Evolutionary conservation across 2,797 vertebrate species (phyloP).

Genomic region (Spinus pinus): DNA sequence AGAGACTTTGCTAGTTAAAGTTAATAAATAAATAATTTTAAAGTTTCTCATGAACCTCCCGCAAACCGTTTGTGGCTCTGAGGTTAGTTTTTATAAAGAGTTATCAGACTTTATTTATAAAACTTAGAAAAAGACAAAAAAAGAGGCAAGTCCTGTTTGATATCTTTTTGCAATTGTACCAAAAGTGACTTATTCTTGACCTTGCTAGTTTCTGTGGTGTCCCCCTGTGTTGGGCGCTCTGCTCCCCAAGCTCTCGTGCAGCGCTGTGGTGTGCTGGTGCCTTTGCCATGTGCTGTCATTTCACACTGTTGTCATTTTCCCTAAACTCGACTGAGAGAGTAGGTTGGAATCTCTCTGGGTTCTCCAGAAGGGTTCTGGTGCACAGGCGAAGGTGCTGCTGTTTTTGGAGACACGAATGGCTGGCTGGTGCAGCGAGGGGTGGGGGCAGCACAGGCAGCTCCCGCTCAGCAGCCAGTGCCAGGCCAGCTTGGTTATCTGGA

Average conservation of each 20-base stretch:
- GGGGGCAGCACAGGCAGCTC: background rate
- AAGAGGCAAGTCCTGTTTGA: constrained; percentile 85
- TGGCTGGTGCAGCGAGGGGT: background rate
- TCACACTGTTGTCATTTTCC: constrained; percentile 18
- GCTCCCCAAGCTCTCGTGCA: constrained; percentile 74
- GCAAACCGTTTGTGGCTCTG: constrained; percentile 87
- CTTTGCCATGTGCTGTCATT: constrained; percentile 67
- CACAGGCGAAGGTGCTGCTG: background rate
- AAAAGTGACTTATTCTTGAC: constrained; percentile 98
- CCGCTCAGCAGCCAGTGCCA: background rate
- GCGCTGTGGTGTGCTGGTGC: constrained; percentile 87
- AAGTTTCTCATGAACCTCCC: constrained; percentile 86
- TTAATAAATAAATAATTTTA: constrained; percentile 69
- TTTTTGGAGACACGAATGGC: background rate
- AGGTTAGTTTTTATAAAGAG: constrained; percentile 95
- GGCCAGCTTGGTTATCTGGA: background rate
- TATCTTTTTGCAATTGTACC: constrained; percentile 98
- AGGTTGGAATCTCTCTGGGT: background rate
- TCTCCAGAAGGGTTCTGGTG: background rate
- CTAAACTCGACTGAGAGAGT: background rate
- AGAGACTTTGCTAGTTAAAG: constrained; percentile 85
- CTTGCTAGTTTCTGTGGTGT: constrained; percentile 61
- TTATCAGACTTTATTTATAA: constrained; percentile 93
- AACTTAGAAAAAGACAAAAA: constrained; percentile 81
- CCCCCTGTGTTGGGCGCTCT: constrained; percentile 82